Evolutionary conservation across 2,888 invertebrate species (phyloP).

Genomic region (Trachelus iudaicus): DNA sequence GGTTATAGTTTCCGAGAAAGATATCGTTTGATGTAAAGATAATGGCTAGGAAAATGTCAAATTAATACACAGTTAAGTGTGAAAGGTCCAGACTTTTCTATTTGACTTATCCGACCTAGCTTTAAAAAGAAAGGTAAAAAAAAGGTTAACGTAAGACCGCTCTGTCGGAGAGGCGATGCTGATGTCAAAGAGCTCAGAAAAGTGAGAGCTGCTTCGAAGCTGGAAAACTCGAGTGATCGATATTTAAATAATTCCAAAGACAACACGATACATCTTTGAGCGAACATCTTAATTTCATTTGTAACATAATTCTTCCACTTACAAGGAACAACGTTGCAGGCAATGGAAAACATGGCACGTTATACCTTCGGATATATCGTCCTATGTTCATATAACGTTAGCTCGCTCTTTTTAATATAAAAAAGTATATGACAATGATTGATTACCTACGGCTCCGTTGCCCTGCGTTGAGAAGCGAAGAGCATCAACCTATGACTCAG

Average conservation of each 20-base stretch:
- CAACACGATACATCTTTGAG: not conserved
- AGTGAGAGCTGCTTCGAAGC: not conserved
- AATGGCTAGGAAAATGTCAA: not conserved
- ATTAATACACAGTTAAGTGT: not conserved
- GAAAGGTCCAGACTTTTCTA: not conserved
- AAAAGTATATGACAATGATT: not conserved
- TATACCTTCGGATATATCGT: not conserved
- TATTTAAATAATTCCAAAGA: not conserved
- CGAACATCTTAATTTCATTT: not conserved
- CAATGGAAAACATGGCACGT: too few relatives aligned
- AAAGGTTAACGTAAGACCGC: too few relatives aligned
- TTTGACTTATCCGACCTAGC: too few relatives aligned
- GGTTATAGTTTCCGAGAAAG: not conserved
- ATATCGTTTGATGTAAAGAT: not conserved
- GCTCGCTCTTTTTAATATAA: not conserved
- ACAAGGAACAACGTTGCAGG: too few relatives aligned
- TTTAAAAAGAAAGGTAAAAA: too few relatives aligned
- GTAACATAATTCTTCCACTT: not conserved
- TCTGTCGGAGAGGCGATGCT: too few relatives aligned
- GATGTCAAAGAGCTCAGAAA: too few relatives aligned
- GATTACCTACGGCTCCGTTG: not conserved
- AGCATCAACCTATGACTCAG: constrained; percentile 74
- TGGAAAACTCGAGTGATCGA: not conserved
- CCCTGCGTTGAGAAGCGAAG: constrained; percentile 43
- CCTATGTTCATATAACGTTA: not conserved